Evolutionary conservation across 2,888 invertebrate species (phyloP).

Genomic region (Lamellibrachia columna): DNA sequence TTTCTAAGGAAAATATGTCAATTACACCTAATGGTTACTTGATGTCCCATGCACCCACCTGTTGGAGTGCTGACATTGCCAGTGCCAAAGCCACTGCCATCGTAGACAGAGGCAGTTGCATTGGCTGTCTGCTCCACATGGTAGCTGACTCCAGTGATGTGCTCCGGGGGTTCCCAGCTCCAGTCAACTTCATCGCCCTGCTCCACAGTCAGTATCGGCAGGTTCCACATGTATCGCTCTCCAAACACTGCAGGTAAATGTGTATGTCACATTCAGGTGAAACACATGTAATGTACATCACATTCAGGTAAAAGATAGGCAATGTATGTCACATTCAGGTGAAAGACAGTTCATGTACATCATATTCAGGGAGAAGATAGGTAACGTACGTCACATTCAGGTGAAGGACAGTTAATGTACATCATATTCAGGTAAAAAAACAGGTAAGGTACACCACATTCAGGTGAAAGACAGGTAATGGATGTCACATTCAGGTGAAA

Average conservation of each 20-base stretch:
- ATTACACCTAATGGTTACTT: neutral
- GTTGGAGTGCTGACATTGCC: constrained; percentile 19
- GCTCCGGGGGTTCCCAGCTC: constrained; percentile 38
- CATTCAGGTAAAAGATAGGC: neutral
- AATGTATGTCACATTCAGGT: neutral
- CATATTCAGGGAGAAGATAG: neutral
- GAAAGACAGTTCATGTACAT: neutral
- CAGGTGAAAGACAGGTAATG: no score
- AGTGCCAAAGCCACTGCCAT: constrained; percentile 36
- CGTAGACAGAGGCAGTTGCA: constrained; percentile 19
- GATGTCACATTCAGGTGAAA: no score
- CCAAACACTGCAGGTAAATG: constrained; percentile 34
- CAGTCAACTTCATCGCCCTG: constrained; percentile 42
- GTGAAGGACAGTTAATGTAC: no score
- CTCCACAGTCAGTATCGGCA: constrained; percentile 30
- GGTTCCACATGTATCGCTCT: constrained; percentile 38
- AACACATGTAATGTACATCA: neutral
- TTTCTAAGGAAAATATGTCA: neutral
- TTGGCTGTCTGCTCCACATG: constrained; percentile 34
- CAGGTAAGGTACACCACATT: no score
- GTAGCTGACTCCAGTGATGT: constrained; percentile 30
- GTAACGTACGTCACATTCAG: no score
- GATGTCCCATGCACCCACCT: constrained; percentile 22
- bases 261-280: neutral
- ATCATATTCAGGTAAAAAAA: neutral